phyloP scores from a whole-genome alignment of 2,113 vertebrate genomes.

The Ahaetulla prasina region DNA sequence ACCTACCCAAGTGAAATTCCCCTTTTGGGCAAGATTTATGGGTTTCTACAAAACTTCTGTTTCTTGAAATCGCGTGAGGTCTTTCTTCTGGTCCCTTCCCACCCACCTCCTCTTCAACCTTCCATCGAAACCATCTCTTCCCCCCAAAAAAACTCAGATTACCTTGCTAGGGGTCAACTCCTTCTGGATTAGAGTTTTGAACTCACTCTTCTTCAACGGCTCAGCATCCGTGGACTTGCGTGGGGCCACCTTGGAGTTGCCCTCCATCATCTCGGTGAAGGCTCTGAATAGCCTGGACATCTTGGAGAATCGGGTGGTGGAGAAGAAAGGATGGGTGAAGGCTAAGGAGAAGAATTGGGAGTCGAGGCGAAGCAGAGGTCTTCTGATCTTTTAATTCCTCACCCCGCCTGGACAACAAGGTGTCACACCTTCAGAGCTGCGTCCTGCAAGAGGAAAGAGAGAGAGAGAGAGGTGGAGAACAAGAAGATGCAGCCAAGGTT shows the following conservation, averaged over 20 bases:
- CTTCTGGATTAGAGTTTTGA: conserved; percentile 15
- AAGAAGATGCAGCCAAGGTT: not conserved
- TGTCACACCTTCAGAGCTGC: not conserved
- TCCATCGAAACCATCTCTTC: not conserved
- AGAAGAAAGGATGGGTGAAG: not conserved
- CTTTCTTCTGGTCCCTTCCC: not conserved
- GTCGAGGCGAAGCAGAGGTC: not conserved
- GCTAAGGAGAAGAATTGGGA: not conserved
- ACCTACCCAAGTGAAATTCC: not conserved
- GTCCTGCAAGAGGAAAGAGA: not conserved
- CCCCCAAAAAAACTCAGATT: not conserved
- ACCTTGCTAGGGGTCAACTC: not conserved
- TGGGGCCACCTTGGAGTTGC: not conserved
- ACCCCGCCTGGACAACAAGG: not conserved
- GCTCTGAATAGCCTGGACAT: conserved; percentile 14
- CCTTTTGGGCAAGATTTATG: not conserved
- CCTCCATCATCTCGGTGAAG: conserved; percentile 6
- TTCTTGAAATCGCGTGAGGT: no score
- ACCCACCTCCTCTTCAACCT: not conserved
- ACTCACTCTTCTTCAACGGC: not conserved
- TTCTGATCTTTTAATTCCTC: no score
- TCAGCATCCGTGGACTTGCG: not conserved
- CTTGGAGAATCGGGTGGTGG: not conserved
- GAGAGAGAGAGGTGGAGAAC: not conserved
- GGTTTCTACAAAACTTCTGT: no score